Evolutionary conservation across 2,113 vertebrate genomes (phyloP), one percentile per base, ranked within the genome.

Genomic region (Pyrgilauda ruficollis): DNA sequence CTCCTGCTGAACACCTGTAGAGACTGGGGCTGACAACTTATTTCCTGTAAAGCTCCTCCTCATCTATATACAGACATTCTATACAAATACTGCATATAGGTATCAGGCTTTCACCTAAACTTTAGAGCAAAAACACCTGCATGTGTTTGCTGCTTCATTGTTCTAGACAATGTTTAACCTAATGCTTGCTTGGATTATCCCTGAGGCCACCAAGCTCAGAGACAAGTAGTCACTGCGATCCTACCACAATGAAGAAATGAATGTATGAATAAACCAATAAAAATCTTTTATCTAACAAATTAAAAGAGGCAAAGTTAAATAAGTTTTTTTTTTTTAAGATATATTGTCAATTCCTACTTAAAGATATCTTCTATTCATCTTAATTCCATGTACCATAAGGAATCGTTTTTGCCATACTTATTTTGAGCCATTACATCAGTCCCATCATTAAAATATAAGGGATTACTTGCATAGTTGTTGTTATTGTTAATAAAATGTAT

Each of bases 181-280:
- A 67, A 87, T 63, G 63, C 33, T 78, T 66, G 64, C 56, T 78
- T 93, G 84, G 77, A 80, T 94, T 93, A 94, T 59, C 83, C 72
- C 67, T 35, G 81, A 96, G 90, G 87, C 87, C 84, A 47, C 73
- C 72, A 75, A 89, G 5, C 77, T 94, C 63, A 76, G 52, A 82
- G 44, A 44, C 47, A 75, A 92, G 33, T 30, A 85, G 59, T 87
- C 47, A 33, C 23, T 73, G 70, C 63, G 52, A 91, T 92, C 44
- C 31, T 80, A 73, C 59, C 59, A 67, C 80, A 43, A 41, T 52
- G 64, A 67, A 84, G 75, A 70, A 81, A 95, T 55, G 2, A 70
- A 74, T 49, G 37, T 58, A 76, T 63, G 37, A 91, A 87, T 84
- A 89, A 81, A 66, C 41, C 68, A 84, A 77, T 90, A 87, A 44